Percentiles rank a stretch among this genome's conserved stretches.
Conservation (phyloP, 2,113 vertebrate species). For the Dromiciops gliroides region DNA sequence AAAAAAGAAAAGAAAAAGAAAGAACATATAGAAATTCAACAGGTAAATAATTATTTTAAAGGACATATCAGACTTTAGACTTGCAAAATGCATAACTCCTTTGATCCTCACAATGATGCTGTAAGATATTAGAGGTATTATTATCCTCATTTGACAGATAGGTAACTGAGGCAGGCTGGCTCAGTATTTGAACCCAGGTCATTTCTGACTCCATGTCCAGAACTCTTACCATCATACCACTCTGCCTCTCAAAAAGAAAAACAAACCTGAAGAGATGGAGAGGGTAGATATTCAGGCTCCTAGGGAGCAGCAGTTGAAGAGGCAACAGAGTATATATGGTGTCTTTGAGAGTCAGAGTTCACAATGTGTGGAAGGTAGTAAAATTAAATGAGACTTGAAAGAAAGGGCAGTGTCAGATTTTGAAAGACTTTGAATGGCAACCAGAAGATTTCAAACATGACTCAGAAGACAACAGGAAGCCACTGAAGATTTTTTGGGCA, state of each 20-base stretch:
- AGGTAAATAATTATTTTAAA: constrained; percentile 1
- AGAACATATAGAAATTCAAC: not conserved
- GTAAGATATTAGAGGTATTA: not conserved
- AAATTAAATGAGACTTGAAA: not conserved
- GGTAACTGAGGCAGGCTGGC: not conserved
- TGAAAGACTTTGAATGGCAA: not conserved
- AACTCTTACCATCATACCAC: not conserved
- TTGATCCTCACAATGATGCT: not conserved
- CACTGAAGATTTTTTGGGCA: not conserved
- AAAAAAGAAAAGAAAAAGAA: too few species aligned
- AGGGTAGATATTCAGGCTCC: not conserved
- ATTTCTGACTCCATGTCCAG: not conserved
- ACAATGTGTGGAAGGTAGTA: not conserved
- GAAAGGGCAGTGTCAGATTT: not conserved
- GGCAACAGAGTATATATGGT: not conserved
- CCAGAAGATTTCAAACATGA: not conserved
- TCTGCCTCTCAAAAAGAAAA: not conserved
- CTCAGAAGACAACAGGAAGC: not conserved
- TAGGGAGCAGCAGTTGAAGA: not conserved
- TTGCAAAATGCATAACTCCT: not conserved
- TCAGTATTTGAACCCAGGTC: not conserved
- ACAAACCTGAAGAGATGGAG: not conserved
- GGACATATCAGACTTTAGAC: not conserved
- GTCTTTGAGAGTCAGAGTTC: not conserved
- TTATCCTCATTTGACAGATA: not conserved